Conservation (phyloP, 2,888 invertebrate genomes). For the Amphipyra berbera region DNA sequence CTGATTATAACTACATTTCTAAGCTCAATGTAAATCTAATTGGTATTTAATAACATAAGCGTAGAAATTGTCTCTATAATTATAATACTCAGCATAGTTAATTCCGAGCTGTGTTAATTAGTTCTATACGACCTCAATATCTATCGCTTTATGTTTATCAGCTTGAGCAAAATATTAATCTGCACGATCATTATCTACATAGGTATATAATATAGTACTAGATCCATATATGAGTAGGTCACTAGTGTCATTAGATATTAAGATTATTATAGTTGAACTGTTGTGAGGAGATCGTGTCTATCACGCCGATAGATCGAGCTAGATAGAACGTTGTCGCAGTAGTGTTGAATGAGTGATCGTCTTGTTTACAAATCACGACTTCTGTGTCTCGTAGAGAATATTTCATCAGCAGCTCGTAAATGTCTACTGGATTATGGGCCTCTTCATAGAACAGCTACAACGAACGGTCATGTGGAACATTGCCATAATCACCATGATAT, state of each 20-base stretch:
- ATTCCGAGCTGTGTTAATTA: constrained; percentile 3
- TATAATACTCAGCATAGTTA: constrained; percentile 4
- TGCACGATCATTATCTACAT: constrained; percentile 5
- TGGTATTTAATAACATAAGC: neutral
- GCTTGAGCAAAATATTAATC: constrained; percentile 29
- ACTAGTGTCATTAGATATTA: neutral
- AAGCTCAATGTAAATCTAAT: no score
- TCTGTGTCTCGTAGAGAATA: no score
- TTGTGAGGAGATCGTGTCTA: neutral
- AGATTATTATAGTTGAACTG: neutral
- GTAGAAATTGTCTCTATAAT: constrained; percentile 2
- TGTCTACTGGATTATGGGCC: no score
- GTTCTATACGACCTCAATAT: constrained; percentile 16
- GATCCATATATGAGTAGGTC: no score
- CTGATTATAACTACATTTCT: no score
- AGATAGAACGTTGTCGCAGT: neutral
- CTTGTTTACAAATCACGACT: neutral
- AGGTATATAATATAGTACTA: no score
- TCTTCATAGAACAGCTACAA: no score
- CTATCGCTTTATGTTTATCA: constrained; percentile 10
- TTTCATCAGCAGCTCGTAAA: no score
- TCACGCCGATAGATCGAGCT: constrained; percentile 9
- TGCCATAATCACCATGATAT: no score
- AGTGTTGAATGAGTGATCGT: neutral
- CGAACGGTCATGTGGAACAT: no score